Conservation (phyloP, 2,888 invertebrate species). For the Agrenia bidenticulata region DNA sequence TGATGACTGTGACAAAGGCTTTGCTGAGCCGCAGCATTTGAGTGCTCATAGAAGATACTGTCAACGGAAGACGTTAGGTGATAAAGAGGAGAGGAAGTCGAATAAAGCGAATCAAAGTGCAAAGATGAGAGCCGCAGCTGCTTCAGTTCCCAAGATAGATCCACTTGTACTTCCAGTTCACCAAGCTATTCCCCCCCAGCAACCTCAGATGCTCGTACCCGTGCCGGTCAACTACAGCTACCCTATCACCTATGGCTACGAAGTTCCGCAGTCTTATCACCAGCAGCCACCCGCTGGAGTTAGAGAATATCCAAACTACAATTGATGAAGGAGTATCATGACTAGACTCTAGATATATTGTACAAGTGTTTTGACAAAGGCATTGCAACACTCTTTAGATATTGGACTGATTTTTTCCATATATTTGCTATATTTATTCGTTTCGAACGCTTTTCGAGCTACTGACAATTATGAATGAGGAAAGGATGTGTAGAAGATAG, state of each 20-base stretch:
- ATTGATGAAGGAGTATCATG: too few species aligned
- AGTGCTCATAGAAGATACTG: constrained; percentile 13
- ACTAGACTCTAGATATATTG: too few species aligned
- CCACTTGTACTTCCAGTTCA: too few species aligned
- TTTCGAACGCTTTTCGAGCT: too few species aligned
- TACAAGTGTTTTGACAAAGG: too few species aligned
- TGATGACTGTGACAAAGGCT: constrained; percentile 11
- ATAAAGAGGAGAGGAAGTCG: constrained; percentile 8
- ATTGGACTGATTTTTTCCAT: too few species aligned
- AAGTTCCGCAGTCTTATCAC: constrained; percentile 5
- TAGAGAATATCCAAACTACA: constrained; percentile 5
- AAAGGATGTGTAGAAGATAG: too few species aligned
- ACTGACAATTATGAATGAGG: too few species aligned
- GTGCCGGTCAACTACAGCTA: constrained; percentile 8
- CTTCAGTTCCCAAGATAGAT: not conserved
- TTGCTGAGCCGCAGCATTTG: constrained; percentile 13
- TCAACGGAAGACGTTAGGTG: constrained; percentile 4
- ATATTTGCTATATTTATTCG: too few species aligned
- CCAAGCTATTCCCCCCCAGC: not conserved
- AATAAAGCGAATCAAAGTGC: not conserved
- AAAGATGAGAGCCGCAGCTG: not conserved
- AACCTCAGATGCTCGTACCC: not conserved
- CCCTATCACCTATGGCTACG: constrained; percentile 5
- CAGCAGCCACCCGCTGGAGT: not conserved
- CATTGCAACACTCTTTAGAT: too few species aligned